A percentile compares a stretch with the other conserved stretches of the same genome.
phyloP scores from a whole-genome alignment of 2,113 vertebrate species.

The Diadophis punctatus region DNA sequence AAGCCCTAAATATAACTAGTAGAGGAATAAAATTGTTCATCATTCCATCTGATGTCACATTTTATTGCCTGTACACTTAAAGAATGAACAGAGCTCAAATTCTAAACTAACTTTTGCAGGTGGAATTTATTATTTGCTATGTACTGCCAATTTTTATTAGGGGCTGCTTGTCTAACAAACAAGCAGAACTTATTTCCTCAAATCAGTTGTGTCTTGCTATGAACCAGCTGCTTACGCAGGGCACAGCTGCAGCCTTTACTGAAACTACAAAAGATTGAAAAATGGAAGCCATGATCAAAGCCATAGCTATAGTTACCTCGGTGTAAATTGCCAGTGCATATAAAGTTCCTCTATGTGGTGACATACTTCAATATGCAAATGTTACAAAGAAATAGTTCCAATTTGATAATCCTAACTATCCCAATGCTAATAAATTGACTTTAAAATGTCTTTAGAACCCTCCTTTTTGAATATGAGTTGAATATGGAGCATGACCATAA shows the following conservation, averaged over 20 bases:
- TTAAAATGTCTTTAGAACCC: neutral
- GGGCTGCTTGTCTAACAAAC: neutral
- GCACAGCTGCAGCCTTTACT: neutral
- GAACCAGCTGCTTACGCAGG: neutral
- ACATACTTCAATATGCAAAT: neutral
- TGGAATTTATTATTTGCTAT: conserved; percentile 3
- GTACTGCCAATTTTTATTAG: neutral
- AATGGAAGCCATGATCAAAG: neutral
- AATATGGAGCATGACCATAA: neutral
- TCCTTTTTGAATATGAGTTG: neutral
- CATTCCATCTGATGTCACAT: neutral
- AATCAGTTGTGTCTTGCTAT: neutral
- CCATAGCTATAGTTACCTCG: too few relatives aligned
- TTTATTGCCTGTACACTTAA: neutral
- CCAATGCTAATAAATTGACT: neutral
- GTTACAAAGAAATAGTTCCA: neutral
- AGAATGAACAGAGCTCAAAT: neutral
- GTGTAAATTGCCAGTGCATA: neutral
- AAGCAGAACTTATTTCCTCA: neutral
- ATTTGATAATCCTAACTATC: neutral
- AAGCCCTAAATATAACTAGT: neutral
- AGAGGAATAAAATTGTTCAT: neutral
- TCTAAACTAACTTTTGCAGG: neutral
- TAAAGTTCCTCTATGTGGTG: neutral
- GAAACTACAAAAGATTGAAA: neutral